These are phyloP conservation scores for Drosophila nikananu DNA, from an alignment of 1,140 invertebrate species.

Conservation along the genomic window DNA sequence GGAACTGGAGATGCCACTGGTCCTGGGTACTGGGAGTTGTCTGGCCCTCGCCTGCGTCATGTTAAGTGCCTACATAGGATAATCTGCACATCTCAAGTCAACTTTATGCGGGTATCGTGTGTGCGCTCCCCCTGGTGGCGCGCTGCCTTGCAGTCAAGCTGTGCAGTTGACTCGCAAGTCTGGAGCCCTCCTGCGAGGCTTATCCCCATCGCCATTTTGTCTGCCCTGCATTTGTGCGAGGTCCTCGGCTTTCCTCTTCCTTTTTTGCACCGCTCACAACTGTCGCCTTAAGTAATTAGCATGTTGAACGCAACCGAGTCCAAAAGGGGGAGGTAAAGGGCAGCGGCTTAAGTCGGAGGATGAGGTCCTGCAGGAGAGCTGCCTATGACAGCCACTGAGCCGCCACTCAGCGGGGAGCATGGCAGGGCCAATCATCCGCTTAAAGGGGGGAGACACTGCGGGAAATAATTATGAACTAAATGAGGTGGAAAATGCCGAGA, in stretches of 20 bases:
- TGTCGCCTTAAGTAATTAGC: constrained; percentile 77
- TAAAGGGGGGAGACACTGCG: not conserved
- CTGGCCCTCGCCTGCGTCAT: constrained; percentile 35
- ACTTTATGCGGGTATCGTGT: constrained; percentile 66
- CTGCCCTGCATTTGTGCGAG: constrained; percentile 53
- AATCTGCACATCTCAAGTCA: constrained; percentile 75
- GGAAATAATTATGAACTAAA: not conserved
- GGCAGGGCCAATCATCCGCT: constrained; percentile 52
- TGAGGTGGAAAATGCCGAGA: not conserved
- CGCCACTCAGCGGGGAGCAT: constrained; percentile 1
- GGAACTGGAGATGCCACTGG: constrained; percentile 4
- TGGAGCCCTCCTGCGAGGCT: constrained; percentile 17
- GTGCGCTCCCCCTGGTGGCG: constrained; percentile 14
- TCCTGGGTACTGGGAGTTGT: constrained; percentile 20
- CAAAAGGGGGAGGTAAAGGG: not conserved
- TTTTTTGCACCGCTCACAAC: constrained; percentile 13
- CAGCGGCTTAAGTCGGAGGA: constrained; percentile 3
- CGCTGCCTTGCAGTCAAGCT: constrained; percentile 63
- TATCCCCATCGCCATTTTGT: constrained; percentile 33
- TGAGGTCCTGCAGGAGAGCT: constrained; percentile 6
- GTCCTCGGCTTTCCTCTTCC: constrained; percentile 18
- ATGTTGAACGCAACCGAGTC: constrained; percentile 39
- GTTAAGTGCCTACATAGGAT: constrained; percentile 82
- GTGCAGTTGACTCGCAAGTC: constrained; percentile 69
- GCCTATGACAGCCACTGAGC: constrained; percentile 32